Evolutionary conservation across 2,888 invertebrate species (phyloP).

Genomic region (Agriopis leucophaearia): DNA sequence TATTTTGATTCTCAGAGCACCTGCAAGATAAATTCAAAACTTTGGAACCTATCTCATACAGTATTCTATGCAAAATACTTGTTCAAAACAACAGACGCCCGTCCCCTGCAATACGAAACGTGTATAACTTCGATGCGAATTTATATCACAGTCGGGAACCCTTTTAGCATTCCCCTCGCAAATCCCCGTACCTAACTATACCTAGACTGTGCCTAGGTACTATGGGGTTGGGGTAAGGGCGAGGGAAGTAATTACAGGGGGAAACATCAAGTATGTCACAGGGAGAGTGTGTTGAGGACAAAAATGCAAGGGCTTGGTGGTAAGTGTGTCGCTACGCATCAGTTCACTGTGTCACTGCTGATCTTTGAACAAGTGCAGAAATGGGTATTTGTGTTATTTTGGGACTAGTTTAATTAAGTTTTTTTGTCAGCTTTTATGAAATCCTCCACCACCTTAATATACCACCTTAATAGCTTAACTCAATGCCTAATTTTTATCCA

Average conservation of each 20-base stretch:
- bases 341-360: slow-evolving; percentile 85
- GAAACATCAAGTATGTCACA: slow-evolving; percentile 84
- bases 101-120: slow-evolving; percentile 56
- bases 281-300: slow-evolving; percentile 83
- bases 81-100: slow-evolving; percentile 64
- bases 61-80: slow-evolving; percentile 56
- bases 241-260: slow-evolving; percentile 81
- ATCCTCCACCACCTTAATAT: no score
- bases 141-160: slow-evolving; percentile 75
- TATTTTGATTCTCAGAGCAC: slow-evolving; percentile 5
- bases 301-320: slow-evolving; percentile 79
- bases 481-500: no score
- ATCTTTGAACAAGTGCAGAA: slow-evolving; percentile 72
- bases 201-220: slow-evolving; percentile 76
- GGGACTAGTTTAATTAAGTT: slow-evolving; percentile 35
- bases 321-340: slow-evolving; percentile 82
- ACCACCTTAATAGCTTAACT: no score
- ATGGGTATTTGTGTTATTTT: slow-evolving; percentile 52
- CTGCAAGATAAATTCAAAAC: slow-evolving; percentile 27
- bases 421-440: neutral
- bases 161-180: slow-evolving; percentile 82
- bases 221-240: slow-evolving; percentile 63
- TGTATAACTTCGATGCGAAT: slow-evolving; percentile 65
- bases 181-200: slow-evolving; percentile 75
- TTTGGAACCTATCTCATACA: slow-evolving; percentile 22